Conservation (phyloP, 2,888 invertebrate genomes). For the Gnatocerus cornutus region DNA sequence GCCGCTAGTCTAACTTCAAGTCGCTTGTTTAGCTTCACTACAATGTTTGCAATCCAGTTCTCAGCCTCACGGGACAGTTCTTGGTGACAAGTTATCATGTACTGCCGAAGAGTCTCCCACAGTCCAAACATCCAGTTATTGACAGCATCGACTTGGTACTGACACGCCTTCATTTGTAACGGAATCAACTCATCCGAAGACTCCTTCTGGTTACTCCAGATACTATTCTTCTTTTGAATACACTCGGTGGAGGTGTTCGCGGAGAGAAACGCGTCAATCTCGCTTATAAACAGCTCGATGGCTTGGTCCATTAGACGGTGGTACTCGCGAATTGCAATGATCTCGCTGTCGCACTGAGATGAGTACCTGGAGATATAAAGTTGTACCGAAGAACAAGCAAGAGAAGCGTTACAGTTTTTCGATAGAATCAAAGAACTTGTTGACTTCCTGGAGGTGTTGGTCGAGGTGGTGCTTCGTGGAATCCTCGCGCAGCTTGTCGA, state of each 20-base stretch:
- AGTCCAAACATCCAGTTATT: conserved; percentile 67
- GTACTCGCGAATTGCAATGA: conserved; percentile 57
- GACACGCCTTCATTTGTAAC: conserved; percentile 59
- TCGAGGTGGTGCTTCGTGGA: conserved; percentile 55
- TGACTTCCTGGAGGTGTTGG: conserved; percentile 49
- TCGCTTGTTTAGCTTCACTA: conserved; percentile 54
- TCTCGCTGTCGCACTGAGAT: conserved; percentile 54
- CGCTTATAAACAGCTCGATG: conserved; percentile 58
- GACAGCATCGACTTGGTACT: conserved; percentile 61
- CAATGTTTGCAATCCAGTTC: conserved; percentile 54
- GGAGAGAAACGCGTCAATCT: conserved; percentile 60
- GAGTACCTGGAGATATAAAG: conserved; percentile 42
- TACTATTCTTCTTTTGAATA: conserved; percentile 53
- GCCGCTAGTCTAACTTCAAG: conserved; percentile 56
- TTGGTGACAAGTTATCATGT: conserved; percentile 54
- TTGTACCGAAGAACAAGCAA: background rate
- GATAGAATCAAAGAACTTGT: conserved; percentile 52
- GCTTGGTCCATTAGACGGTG: conserved; percentile 51
- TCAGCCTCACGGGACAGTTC: conserved; percentile 55
- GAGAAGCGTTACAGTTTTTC: conserved; percentile 54
- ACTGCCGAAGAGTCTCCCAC: conserved; percentile 61
- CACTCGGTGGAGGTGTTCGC: conserved; percentile 57
- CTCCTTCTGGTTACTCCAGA: conserved; percentile 54
- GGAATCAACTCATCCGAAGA: conserved; percentile 56
- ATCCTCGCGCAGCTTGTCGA: conserved; percentile 63